These are phyloP conservation scores for Rhynchonycteris naso DNA, from an alignment of 2,797 vertebrate genomes.

Conservation along the genomic window DNA sequence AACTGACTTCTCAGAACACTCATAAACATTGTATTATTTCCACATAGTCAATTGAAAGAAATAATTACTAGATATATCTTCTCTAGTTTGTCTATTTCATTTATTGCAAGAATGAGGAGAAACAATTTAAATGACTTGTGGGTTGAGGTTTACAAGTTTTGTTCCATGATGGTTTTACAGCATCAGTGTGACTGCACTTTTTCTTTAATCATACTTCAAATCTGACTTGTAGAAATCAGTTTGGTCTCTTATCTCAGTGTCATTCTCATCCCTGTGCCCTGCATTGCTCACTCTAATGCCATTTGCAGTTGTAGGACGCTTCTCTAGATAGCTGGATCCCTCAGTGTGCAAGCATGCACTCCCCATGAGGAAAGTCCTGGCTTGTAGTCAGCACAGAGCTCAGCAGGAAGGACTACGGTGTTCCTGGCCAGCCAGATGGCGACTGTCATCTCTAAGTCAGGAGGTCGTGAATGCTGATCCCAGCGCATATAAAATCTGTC, in stretches of 20 bases:
- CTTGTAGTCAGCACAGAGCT: not conserved
- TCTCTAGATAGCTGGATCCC: not conserved
- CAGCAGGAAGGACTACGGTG: not conserved
- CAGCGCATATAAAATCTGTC: not conserved
- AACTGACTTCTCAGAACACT: not conserved
- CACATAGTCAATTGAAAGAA: not conserved
- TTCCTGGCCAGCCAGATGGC: not conserved
- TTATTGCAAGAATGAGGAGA: not conserved
- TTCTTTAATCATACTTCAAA: not conserved
- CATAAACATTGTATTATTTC: not conserved
- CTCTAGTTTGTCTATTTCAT: not conserved
- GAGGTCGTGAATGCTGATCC: not conserved
- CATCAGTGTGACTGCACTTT: not conserved
- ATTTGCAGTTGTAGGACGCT: not conserved
- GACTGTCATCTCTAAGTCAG: no score
- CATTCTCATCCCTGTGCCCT: not conserved
- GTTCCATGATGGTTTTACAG: not conserved
- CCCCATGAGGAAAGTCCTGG: not conserved
- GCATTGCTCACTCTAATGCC: not conserved
- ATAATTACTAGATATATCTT: not conserved
- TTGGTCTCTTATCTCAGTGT: not conserved
- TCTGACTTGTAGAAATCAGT: not conserved
- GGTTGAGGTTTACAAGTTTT: not conserved
- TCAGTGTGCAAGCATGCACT: accelerated
- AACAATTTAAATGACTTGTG: not conserved